These are phyloP conservation scores for Lampris incognitus DNA, from an alignment of 2,113 vertebrate species.

Conservation along the genomic window DNA sequence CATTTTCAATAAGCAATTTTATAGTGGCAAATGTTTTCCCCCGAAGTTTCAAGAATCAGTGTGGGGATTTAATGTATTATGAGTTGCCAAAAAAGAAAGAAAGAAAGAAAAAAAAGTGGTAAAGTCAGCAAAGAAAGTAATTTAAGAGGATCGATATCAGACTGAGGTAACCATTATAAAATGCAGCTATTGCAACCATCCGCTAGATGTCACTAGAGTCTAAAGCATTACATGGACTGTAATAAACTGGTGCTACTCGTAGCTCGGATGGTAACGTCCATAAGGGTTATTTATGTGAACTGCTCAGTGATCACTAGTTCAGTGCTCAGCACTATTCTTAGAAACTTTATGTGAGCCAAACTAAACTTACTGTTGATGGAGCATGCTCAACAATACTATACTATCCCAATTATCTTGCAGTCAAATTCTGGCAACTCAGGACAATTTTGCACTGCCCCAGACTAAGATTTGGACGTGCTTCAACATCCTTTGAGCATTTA, in stretches of 20 bases:
- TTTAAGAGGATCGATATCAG: background rate
- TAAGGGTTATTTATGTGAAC: background rate
- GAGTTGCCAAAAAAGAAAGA: too few species aligned
- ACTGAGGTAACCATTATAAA: background rate
- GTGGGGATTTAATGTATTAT: too few species aligned
- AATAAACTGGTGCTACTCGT: background rate
- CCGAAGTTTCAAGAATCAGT: background rate
- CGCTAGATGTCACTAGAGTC: conserved; percentile 73
- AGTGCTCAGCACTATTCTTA: background rate
- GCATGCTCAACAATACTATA: background rate
- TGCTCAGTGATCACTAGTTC: background rate
- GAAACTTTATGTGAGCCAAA: background rate
- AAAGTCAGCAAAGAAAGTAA: background rate
- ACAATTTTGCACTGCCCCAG: too few species aligned
- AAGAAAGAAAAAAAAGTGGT: too few species aligned
- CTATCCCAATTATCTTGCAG: too few species aligned
- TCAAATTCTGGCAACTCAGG: too few species aligned
- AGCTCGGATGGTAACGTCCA: background rate
- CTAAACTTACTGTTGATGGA: background rate
- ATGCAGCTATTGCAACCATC: conserved; percentile 29
- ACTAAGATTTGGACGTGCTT: background rate
- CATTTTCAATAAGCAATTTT: background rate
- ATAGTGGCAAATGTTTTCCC: background rate
- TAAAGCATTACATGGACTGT: background rate
- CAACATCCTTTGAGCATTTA: background rate